These are phyloP conservation scores for Moxostoma hubbsi DNA, from an alignment of 2,797 vertebrate species.

Conservation along the genomic window DNA sequence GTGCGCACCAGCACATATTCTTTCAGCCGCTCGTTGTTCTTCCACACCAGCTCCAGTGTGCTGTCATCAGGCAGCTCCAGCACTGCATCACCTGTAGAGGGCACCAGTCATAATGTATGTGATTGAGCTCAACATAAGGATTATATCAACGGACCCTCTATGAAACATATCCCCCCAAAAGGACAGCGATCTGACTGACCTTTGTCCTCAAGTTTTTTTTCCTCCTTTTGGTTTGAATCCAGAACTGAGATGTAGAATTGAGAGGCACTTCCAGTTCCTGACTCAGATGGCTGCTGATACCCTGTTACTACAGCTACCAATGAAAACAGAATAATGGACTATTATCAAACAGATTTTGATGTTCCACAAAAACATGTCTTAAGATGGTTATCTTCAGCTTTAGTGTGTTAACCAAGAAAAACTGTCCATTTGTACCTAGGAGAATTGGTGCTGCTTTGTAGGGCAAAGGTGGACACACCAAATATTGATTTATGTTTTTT, in stretches of 20 bases:
- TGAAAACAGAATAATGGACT: constrained; percentile 7
- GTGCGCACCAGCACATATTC: constrained; percentile 96
- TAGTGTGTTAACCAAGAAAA: no score
- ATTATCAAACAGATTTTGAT: neutral
- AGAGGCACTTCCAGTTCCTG: constrained; percentile 77
- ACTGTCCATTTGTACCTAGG: no score
- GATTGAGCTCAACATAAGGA: neutral
- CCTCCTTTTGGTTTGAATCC: constrained; percentile 88
- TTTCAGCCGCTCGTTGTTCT: constrained; percentile 94
- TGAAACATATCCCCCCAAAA: neutral
- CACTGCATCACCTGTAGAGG: constrained; percentile 79
- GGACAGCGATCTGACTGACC: constrained; percentile 72
- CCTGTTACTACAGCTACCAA: constrained; percentile 89
- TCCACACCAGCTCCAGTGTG: constrained; percentile 93
- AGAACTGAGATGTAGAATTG: constrained; percentile 92
- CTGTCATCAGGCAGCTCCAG: constrained; percentile 87
- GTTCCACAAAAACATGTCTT: no score
- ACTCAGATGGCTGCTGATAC: constrained; percentile 90
- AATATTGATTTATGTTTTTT: no score
- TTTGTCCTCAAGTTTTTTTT: constrained; percentile 92
- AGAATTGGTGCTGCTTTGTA: no score
- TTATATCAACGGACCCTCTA: neutral
- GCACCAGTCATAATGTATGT: constrained; percentile 2
- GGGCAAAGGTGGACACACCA: no score
- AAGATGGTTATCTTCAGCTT: no score